A percentile compares a stretch with the other conserved stretches of the same genome.
Conservation (phyloP, 2,888 invertebrate genomes). For the Allacma fusca region DNA sequence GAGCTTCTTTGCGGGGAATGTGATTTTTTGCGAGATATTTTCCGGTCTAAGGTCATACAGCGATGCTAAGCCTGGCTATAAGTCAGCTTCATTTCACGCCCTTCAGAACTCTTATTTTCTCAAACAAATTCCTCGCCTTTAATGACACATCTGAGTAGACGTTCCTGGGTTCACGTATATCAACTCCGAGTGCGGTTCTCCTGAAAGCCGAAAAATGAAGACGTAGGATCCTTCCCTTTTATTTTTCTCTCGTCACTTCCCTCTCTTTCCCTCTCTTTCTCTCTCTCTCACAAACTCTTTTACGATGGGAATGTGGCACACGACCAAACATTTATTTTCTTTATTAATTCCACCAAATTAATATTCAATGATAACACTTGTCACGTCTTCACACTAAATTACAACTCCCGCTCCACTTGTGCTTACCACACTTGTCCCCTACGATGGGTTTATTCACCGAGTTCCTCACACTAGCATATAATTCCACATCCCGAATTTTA, state of each 20-base stretch:
- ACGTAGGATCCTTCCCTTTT: neutral
- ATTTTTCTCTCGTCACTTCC: neutral
- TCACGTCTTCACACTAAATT: neutral
- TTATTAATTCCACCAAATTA: conserved; percentile 13
- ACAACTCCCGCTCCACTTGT: neutral
- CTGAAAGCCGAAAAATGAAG: no score
- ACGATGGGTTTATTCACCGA: no score
- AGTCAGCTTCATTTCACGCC: conserved; percentile 55
- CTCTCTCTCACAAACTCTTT: neutral
- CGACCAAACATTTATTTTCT: neutral
- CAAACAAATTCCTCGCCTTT: conserved; percentile 46
- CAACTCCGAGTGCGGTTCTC: neutral
- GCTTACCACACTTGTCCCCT: no score
- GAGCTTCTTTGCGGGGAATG: neutral
- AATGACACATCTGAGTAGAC: conserved; percentile 45
- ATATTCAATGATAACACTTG: neutral
- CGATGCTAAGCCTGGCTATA: conserved; percentile 45
- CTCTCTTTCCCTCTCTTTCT: neutral
- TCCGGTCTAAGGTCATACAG: neutral
- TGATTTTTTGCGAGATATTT: neutral
- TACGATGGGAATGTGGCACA: neutral
- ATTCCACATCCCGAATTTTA: no score
- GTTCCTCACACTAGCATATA: no score
- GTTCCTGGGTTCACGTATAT: neutral
- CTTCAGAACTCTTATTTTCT: conserved; percentile 48